Evolutionary conservation across 1,140 invertebrate genomes (phyloP).

Genomic region (Nautilus pompilius): DNA sequence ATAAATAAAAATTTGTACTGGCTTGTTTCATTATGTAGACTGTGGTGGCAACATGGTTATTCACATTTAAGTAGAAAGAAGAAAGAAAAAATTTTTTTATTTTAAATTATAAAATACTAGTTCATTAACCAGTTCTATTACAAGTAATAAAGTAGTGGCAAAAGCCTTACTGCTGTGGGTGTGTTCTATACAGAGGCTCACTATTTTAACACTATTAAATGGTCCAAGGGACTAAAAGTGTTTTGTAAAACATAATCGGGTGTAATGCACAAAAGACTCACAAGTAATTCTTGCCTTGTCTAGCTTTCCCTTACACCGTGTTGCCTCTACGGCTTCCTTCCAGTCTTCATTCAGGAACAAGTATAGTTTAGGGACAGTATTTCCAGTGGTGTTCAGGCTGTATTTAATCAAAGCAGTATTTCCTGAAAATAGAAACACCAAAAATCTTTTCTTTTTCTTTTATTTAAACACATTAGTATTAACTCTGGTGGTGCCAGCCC

Average conservation of each 20-base stretch:
- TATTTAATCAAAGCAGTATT: constrained; percentile 31
- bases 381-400: constrained; percentile 28
- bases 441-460: not conserved
- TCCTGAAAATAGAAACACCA: constrained; percentile 23
- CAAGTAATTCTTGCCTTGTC: constrained; percentile 37
- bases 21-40: too few species aligned
- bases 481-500: not conserved
- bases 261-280: constrained; percentile 16
- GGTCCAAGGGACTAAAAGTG: too few species aligned
- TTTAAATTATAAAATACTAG: too few species aligned
- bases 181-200: too few species aligned
- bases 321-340: constrained; percentile 37
- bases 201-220: too few species aligned
- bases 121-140: too few species aligned
- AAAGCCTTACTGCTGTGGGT: too few species aligned
- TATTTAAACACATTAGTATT: not conserved
- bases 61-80: too few species aligned
- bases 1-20: too few species aligned
- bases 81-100: too few species aligned
- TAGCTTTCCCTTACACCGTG: constrained; percentile 55
- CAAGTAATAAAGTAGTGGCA: too few species aligned
- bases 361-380: constrained; percentile 22
- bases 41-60: too few species aligned
- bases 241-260: not conserved
- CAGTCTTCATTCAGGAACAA: constrained; percentile 41